Conservation (phyloP, 2,797 vertebrate species). For the Cuniculus paca region DNA sequence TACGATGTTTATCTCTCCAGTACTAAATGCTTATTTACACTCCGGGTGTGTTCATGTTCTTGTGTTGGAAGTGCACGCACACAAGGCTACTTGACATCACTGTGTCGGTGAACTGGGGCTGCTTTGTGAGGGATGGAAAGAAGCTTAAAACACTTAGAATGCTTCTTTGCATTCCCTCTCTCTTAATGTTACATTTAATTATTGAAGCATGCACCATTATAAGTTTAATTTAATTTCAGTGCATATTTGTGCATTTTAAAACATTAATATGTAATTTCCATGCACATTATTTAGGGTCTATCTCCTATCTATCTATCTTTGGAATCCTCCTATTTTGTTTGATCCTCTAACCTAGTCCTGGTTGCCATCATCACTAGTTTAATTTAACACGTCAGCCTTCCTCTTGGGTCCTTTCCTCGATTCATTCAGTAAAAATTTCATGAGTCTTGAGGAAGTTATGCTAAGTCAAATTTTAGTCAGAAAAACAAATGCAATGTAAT, state of each 20-base stretch:
- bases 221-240: slow-evolving; percentile 76
- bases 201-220: slow-evolving; percentile 47
- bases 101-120: background rate
- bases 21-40: slow-evolving; percentile 68
- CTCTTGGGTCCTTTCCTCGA: background rate
- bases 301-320: background rate
- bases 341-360: background rate
- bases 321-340: background rate
- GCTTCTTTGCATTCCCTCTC: background rate
- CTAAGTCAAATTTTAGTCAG: background rate
- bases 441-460: background rate
- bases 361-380: background rate
- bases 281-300: slow-evolving; percentile 35
- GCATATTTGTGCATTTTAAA: slow-evolving; percentile 68
- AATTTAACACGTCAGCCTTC: background rate
- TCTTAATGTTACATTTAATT: slow-evolving; percentile 64
- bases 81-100: background rate
- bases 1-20: slow-evolving; percentile 65
- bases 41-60: background rate
- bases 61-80: slow-evolving; percentile 1
- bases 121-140: background rate
- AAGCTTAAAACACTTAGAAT: background rate
- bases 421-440: background rate
- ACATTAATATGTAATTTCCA: slow-evolving; percentile 70
- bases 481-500: background rate